Percentiles rank a stretch among this genome's conserved stretches.
Evolutionary conservation across 2,797 vertebrate species (phyloP).

Genomic region (Oryzias dopingdopingensis): DNA sequence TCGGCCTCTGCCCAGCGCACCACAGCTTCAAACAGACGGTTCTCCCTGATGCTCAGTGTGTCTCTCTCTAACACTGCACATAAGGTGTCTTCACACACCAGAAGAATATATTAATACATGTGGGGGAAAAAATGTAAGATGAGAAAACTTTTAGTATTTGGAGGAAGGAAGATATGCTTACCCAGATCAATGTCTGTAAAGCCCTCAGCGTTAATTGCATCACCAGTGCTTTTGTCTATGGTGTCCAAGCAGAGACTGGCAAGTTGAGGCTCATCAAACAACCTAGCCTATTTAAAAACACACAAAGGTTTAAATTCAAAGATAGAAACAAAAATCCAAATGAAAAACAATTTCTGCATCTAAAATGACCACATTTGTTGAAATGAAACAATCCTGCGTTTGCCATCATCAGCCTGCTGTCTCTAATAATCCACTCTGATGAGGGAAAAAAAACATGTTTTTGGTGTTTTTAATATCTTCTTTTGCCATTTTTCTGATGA

Average conservation of each 20-base stretch:
- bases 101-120: slow-evolving; percentile 4
- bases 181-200: slow-evolving; percentile 97
- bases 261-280: slow-evolving; percentile 97
- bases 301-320: too few species aligned
- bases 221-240: slow-evolving; percentile 96
- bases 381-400: too few species aligned
- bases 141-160: not conserved
- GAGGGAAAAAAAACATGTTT: too few species aligned
- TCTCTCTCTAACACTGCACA: slow-evolving; percentile 94
- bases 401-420: too few species aligned
- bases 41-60: slow-evolving; percentile 94
- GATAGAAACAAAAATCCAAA: not conserved
- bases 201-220: slow-evolving; percentile 93
- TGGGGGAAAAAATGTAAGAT: not conserved
- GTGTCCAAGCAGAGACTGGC: slow-evolving; percentile 96
- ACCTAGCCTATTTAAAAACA: slow-evolving; percentile 81
- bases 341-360: not conserved
- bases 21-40: slow-evolving; percentile 91
- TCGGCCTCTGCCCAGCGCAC: slow-evolving; percentile 97
- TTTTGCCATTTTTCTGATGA: too few species aligned
- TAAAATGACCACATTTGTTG: not conserved
- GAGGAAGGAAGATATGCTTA: slow-evolving; percentile 48
- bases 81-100: slow-evolving; percentile 83
- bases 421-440: too few species aligned
- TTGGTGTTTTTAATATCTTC: too few species aligned